These are phyloP conservation scores for Cydia amplana DNA, from an alignment of 1,140 invertebrate genomes.

Conservation along the genomic window DNA sequence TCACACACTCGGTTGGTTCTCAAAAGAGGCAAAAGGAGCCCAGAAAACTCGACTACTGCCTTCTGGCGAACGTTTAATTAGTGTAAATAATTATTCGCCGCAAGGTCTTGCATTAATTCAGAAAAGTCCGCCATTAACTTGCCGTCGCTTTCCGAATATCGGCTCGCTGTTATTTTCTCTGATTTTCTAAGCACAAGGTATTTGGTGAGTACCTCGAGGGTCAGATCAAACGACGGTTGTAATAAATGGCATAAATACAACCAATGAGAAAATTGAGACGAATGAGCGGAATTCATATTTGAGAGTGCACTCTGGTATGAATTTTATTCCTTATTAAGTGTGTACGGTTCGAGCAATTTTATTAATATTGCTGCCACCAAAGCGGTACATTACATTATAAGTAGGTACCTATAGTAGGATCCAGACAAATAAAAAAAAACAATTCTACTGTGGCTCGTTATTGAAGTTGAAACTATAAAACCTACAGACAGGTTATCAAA, in stretches of 20 bases:
- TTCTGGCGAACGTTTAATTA: conserved; percentile 59
- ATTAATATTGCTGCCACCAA: neutral
- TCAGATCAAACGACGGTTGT: conserved; percentile 12
- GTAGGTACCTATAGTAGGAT: neutral
- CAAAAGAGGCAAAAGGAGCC: conserved; percentile 52
- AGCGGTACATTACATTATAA: neutral
- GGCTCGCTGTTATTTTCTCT: conserved; percentile 33
- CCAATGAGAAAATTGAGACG: conserved; percentile 16
- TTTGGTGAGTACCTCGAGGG: conserved; percentile 17
- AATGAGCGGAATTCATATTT: conserved; percentile 12
- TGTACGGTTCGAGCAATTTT: neutral
- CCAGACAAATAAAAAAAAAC: neutral
- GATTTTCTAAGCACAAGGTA: conserved; percentile 21
- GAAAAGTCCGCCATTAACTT: conserved; percentile 49
- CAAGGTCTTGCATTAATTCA: conserved; percentile 46
- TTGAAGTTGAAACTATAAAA: conserved; percentile 10
- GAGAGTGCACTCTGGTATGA: conserved; percentile 27
- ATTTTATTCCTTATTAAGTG: conserved; percentile 1
- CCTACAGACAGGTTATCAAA: conserved; percentile 7
- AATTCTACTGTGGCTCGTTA: neutral
- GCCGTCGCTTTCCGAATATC: conserved; percentile 40
- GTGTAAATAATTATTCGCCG: conserved; percentile 59
- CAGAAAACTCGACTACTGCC: conserved; percentile 47
- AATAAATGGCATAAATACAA: conserved; percentile 27
- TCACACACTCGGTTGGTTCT: conserved; percentile 63